These are phyloP conservation scores for Platycnemis pennipes DNA, from an alignment of 2,888 invertebrate species.

Conservation along the genomic window DNA sequence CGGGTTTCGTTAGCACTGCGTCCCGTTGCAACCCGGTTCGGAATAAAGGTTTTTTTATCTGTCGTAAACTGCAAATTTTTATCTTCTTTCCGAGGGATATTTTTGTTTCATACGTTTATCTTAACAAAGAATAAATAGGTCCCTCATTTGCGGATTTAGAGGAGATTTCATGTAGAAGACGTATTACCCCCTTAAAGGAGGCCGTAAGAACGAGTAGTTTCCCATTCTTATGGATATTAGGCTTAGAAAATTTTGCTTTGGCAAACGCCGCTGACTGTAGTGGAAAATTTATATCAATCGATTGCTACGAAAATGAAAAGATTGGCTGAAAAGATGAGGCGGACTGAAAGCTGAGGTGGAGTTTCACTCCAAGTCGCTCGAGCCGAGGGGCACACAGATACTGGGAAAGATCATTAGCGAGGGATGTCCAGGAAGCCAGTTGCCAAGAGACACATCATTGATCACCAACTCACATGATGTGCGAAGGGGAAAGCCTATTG, in stretches of 20 bases:
- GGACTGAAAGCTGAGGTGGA: neutral
- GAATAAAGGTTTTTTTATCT: too few relatives aligned
- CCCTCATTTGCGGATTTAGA: too few relatives aligned
- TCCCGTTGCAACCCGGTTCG: too few relatives aligned
- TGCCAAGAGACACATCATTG: slow-evolving; percentile 46
- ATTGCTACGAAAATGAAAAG: neutral
- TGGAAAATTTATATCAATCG: neutral
- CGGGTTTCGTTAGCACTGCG: too few relatives aligned
- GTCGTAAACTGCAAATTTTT: too few relatives aligned
- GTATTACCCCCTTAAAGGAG: too few relatives aligned
- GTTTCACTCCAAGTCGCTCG: neutral
- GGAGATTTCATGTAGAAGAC: too few relatives aligned
- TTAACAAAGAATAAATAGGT: too few relatives aligned
- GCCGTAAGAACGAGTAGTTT: too few relatives aligned
- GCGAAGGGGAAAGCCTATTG: slow-evolving; percentile 13
- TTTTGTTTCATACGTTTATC: too few relatives aligned
- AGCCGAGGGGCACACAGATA: neutral
- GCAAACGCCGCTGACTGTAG: neutral
- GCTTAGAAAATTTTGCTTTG: neutral
- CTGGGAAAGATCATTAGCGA: slow-evolving; percentile 52
- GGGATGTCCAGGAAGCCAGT: slow-evolving; percentile 46
- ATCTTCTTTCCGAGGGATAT: too few relatives aligned
- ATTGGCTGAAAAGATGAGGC: neutral
- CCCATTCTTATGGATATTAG: neutral
- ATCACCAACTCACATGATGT: slow-evolving; percentile 2